phyloP scores from a whole-genome alignment of 2,797 vertebrate genomes.

The Sebastes oblongus region DNA sequence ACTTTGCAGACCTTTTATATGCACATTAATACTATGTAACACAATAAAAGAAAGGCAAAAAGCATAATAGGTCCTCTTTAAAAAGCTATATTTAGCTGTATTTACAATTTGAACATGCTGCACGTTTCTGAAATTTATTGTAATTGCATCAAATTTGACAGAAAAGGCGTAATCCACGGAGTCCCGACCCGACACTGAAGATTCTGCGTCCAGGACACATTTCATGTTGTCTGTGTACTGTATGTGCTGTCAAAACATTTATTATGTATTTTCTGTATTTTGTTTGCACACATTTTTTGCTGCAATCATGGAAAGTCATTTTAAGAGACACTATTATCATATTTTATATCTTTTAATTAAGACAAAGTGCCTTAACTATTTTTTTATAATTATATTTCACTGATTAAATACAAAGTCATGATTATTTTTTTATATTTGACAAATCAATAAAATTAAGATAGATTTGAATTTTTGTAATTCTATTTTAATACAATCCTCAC shows the following conservation, averaged over 20 bases:
- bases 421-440: background rate
- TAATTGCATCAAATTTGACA: conserved; percentile 38
- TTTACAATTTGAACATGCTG: background rate
- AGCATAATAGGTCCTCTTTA: too few species aligned
- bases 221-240: background rate
- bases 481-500: background rate
- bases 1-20: too few species aligned
- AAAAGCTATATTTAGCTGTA: background rate
- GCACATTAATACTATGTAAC: too few species aligned
- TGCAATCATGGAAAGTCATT: background rate
- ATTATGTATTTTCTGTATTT: background rate
- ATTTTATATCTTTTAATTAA: background rate
- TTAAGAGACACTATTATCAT: background rate
- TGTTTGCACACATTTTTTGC: background rate
- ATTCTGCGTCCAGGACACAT: background rate
- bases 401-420: background rate
- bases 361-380: background rate
- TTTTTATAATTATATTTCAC: background rate
- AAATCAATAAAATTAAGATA: background rate
- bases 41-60: too few species aligned
- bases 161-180: conserved; percentile 51
- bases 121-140: background rate
- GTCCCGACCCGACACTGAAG: background rate
- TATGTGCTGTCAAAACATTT: background rate
- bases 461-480: background rate